Base-by-base conservation (phyloP, 2,797 vertebrate genomes). In the Lacerta agilis region DNA sequence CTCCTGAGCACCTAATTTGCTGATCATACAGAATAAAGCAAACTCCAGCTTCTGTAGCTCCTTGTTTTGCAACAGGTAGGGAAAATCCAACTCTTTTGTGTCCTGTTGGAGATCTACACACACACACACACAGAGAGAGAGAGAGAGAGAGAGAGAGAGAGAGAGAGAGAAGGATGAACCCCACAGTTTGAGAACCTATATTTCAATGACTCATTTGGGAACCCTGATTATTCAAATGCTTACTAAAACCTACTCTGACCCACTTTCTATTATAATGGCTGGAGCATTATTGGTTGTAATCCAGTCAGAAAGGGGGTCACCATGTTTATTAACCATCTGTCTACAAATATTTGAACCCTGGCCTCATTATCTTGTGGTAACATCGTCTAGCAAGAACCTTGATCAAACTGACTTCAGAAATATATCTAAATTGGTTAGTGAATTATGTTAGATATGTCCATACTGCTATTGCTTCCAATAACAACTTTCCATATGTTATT, bases 301-400 rank as follows among this genome's bases (percentile, higher is more conserved):
- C 86, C 94, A 92, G 92, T 93, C 92, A 92, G 90, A 95, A 92
- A 92, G 91, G 91, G 93, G 95, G 94, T 96, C 94, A 95, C 92
- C 91, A 88, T 94, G 93, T 94, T 95, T 92, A 94, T 95, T 94
- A 94, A 95, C 94, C 95, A 96, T 94, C 95, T 96, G 94, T 94
- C 95, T 91, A 95, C 87, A 83, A 93, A 96, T 94, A 36, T 90
- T 91, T 93, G 94, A 95, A 94, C 92, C 91, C 79, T 93, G 90
- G 92, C 92, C 94, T 95, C 90, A 93, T 92, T 88, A 78, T 95
- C 87, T 10, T 82, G 25, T 91, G 90, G 87, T 87, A 90, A 86
- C 84, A 90, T 64, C 79, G 78, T 93, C 38, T 94, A 86, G 61
- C 38, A 84, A 86, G 91, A 80, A 90, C 87, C 49, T 81, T 67